Evolutionary conservation across 1,140 invertebrate genomes (phyloP), one percentile per base, ranked within the genome.

Genomic region (Penaeus indicus): DNA sequence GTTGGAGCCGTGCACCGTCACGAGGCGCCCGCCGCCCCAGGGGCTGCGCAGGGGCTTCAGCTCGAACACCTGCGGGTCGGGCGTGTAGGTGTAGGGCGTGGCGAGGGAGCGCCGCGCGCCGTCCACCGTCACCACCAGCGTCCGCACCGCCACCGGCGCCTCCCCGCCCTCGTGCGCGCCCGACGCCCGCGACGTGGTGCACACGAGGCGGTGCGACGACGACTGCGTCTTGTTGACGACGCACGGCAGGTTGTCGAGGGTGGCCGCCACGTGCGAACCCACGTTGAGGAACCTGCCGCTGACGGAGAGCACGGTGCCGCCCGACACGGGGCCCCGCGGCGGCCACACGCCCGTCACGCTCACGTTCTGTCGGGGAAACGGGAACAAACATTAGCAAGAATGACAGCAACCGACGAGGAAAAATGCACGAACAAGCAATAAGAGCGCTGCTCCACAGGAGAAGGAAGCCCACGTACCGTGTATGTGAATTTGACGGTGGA

Each of bases 31-130:
- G 88, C 98, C 98, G 91, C 97, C 97, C 10, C 95, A 95, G 93
- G 97, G 97, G 92, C 96, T 97, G 90, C 95, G 95, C 22, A 97
- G 91, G 11, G 97, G 97, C 93, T 98, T 98, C 61, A 97, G 97
- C 93, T 97, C 96, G 95, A 97, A 96, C 83, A 99, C 97, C 0
- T 96, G 96, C n/a, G 98, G 98, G 94, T 99, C 97, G 86, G 95
- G 95, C 47, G 97, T 97, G 92, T 98, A 99, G 91, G 96, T 96
- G 92, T 97, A 99, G 25, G 97, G 95, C 18, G 94, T 94, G 54
- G 93, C 92, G 42, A 97, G 93, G 2, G 96, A 96, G 82, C 96
- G 93, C 91, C 96, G 96, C 0, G 97, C 96, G 21, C 96, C 96
- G 92, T 99, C 97, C 90, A 98, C 97, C 91, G 94, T 95, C 22